Evolutionary conservation across 2,113 vertebrate genomes (phyloP), one percentile per base, ranked within the genome.

Genomic region (Corydoras sp.): DNA sequence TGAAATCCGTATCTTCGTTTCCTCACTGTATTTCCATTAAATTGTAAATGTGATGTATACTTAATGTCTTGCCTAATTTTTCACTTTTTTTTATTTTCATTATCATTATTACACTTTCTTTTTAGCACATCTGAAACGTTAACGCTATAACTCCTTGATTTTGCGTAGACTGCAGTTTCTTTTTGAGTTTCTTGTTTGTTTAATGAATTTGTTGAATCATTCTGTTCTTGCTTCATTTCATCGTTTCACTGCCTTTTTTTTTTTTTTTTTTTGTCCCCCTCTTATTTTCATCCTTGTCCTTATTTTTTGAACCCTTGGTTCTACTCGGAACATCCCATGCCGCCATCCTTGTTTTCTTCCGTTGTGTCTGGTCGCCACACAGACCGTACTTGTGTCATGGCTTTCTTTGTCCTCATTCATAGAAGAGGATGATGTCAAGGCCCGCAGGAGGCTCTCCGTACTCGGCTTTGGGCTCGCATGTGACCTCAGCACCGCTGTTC

Each of bases 401-500:
- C 81, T 48, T 80, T 86, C 83, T 83, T 83, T 84, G 80, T 82
- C 84, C 82, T 84, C 83, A 81, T 65, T 81, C 84, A 84, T 85
- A 69, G 86, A 88, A 84, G 85, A 83, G 79, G 71, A 85, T 81
- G 86, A 90, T 86, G 88, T 89, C 89, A 84, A 85, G 74, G 86
- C 87, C 90, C 89, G 91, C 92, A 91, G 90, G 91, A 88, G 76
- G 89, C 90, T 87, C 79, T 76, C 58, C 73, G 68, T 76, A 74
- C 68, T 79, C 69, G 73, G 76, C 89, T 81, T 87, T 64, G 86
- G 87, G 90, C 91, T 92, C 89, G 92, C 92, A 90, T 88, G 91
- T 92, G 91, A 93, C 84, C 87, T 89, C 88, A 90, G 90, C 90
- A 88, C 91, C 89, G 88, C 89, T 91, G 88, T 92, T 77, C 74